These are phyloP conservation scores for Scaptomyza graminum DNA, from an alignment of 1,140 invertebrate species.

Conservation along the genomic window DNA sequence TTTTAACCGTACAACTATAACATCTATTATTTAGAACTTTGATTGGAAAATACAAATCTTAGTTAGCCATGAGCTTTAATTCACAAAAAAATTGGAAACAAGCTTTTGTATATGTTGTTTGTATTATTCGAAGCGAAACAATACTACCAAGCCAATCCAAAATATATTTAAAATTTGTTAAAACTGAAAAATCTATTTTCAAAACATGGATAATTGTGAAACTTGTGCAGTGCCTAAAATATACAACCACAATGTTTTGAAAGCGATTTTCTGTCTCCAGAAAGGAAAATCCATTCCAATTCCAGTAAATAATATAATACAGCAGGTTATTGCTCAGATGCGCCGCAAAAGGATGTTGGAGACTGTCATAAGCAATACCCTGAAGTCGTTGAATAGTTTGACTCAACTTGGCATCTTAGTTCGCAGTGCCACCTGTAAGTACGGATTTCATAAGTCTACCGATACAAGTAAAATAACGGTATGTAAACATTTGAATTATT, in stretches of 20 bases:
- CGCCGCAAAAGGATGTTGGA: background rate
- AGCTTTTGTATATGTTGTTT: background rate
- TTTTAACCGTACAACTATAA: conserved; percentile 9
- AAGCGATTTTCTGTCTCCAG: background rate
- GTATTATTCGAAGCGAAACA: background rate
- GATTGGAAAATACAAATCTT: background rate
- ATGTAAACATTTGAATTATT: too few species aligned
- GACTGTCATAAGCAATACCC: background rate
- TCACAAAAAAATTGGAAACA: background rate
- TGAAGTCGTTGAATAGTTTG: background rate
- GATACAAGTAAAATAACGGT: too few species aligned
- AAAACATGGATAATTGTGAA: too few species aligned
- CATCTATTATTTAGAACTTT: background rate
- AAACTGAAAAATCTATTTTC: too few species aligned
- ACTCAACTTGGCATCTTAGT: background rate
- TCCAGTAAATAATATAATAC: background rate
- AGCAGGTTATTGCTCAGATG: background rate
- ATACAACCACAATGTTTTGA: background rate
- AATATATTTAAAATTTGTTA: too few species aligned
- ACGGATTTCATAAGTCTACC: background rate
- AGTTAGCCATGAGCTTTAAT: background rate
- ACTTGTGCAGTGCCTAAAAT: conserved; percentile 1
- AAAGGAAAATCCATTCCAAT: background rate
- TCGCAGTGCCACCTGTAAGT: background rate
- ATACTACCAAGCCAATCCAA: too few species aligned